Percentiles rank a stretch among this genome's conserved stretches.
Conservation (phyloP, 2,113 vertebrate genomes). For the Diphyllodes magnificus region DNA sequence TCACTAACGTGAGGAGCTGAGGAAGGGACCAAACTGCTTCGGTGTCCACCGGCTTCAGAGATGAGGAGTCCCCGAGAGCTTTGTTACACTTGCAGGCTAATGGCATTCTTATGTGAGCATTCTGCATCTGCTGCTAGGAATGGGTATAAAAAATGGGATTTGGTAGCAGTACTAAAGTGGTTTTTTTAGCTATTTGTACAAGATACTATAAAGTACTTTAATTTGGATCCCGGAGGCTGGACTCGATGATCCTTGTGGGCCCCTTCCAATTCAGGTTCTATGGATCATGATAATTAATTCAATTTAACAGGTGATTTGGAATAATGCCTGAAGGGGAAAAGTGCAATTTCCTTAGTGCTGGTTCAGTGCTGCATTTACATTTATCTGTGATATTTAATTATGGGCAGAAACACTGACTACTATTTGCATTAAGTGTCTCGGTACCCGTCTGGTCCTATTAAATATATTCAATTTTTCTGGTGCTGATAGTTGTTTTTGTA, state of each 20-base stretch:
- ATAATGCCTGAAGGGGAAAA: not conserved
- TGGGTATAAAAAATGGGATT: not conserved
- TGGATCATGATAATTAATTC: not conserved
- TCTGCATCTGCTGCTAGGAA: not conserved
- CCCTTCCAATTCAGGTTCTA: not conserved
- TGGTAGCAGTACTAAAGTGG: not conserved
- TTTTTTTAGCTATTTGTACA: not conserved
- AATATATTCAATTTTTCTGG: not conserved
- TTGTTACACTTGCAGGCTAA: not conserved
- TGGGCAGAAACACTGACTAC: not conserved
- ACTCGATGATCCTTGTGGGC: not conserved
- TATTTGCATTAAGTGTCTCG: not conserved
- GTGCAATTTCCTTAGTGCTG: not conserved
- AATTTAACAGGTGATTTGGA: not conserved
- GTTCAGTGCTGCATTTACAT: not conserved
- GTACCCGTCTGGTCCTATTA: not conserved
- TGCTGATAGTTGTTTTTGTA: not conserved
- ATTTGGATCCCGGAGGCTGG: not conserved
- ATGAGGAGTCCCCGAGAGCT: not conserved
- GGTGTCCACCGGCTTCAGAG: not conserved
- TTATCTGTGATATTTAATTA: not conserved
- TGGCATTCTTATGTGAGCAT: not conserved
- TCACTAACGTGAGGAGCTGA: not conserved
- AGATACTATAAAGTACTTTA: not conserved
- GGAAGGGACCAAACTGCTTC: not conserved